Base-by-base conservation (phyloP, 2,113 vertebrate species). In the Pyrgilauda ruficollis region DNA sequence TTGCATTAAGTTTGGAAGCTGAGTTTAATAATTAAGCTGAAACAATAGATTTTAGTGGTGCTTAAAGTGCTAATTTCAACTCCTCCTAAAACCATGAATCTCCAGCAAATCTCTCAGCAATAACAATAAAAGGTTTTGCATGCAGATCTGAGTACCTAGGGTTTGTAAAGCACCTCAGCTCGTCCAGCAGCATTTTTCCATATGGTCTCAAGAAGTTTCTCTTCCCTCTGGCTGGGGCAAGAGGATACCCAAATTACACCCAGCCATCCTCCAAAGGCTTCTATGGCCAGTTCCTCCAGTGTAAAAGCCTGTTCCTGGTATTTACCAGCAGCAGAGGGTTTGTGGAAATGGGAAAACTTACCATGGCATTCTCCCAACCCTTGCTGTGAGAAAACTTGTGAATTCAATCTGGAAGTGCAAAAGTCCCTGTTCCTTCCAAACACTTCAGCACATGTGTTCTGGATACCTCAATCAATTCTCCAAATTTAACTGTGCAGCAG, bases 371-470 rank as follows among this genome's bases (percentile, higher is more conserved):
- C n/a, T 83, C 33, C 2, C 21, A 55, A 20, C 9, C 28, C 31
- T 68, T 77, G 22, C 46, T 77, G 22, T 68, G 17, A 86, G 53
- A 68, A 39, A 59, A 31, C 9, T 33, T 52, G 26, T 59, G 21
- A n/a, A 9, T 18, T 47, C 11, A 62, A 0, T 21, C 21, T 56
- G 43, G 56, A 66, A 87, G 39, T 15, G 3, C 46, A 3, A 59
- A n/a, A 9, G 27, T 46, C 55, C 11, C 14, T 15, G 0, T 21
- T 70, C 37, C 61, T 82, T 31, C 62, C 16, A 10, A 77, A 44
- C 39, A 1, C 69, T 44, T 68, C 39, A n/a, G 14, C 58, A 22
- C 0, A 0, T 9, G 1, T 35, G 20, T 66, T 69, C 43, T 10
- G 53, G 39, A 35, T 13, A 23, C 20, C 31, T 70, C 84, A 11